Evolutionary conservation across 2,888 invertebrate species (phyloP).

Genomic region (Metalampra italica): DNA sequence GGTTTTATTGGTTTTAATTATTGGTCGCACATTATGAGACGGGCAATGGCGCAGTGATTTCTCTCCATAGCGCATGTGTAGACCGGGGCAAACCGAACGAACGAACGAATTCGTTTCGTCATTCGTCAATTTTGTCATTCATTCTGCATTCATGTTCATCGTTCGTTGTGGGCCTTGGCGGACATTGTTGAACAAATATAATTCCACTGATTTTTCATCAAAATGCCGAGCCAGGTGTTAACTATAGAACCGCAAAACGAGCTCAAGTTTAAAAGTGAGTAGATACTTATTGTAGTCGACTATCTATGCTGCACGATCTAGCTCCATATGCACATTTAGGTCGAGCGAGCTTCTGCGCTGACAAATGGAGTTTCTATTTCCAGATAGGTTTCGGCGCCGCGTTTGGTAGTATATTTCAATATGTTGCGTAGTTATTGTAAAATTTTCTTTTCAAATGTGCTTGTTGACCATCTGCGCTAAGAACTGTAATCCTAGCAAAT

Average conservation of each 20-base stretch:
- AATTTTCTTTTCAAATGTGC: too few relatives aligned
- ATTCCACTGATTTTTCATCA: constrained; percentile 61
- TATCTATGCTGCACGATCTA: constrained; percentile 50
- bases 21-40: too few relatives aligned
- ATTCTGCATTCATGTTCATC: too few relatives aligned
- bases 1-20: too few relatives aligned
- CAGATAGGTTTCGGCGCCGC: constrained; percentile 67
- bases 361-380: constrained; percentile 79
- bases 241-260: constrained; percentile 93
- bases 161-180: constrained; percentile 53
- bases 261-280: constrained; percentile 93
- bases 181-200: constrained; percentile 52
- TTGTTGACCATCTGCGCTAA: too few relatives aligned
- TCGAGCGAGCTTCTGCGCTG: constrained; percentile 64
- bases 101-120: too few relatives aligned
- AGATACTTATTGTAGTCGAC: constrained; percentile 29
- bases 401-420: constrained; percentile 34
- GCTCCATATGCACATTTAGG: constrained; percentile 52
- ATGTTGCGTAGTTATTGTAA: too few relatives aligned
- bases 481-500: too few relatives aligned
- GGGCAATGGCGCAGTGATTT: too few relatives aligned
- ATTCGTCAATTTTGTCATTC: constrained; percentile 47
- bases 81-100: not conserved
- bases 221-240: constrained; percentile 87
- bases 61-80: not conserved